A percentile compares a stretch with the other conserved stretches of the same genome.
phyloP scores from a whole-genome alignment of 2,888 invertebrate species.

The Cephus sareptanus region DNA sequence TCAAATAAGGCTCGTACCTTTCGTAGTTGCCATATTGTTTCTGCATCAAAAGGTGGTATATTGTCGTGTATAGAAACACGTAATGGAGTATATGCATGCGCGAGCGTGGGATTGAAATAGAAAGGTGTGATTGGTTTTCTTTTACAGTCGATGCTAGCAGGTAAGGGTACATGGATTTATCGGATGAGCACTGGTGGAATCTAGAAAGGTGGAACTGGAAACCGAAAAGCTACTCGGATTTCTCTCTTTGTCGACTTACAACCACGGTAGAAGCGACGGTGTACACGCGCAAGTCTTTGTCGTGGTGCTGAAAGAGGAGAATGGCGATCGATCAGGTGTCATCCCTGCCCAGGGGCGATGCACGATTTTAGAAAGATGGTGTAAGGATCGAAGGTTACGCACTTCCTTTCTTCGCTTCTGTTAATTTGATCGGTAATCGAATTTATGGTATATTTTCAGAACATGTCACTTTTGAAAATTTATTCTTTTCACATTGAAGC shows the following conservation, averaged over 20 bases:
- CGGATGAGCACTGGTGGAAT: neutral
- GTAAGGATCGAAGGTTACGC: constrained; percentile 3
- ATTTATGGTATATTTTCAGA: neutral
- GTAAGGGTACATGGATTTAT: neutral
- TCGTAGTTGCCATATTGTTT: neutral
- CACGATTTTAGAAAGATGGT: neutral
- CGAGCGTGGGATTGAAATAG: neutral
- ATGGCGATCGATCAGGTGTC: constrained; percentile 41
- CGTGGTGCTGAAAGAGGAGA: constrained; percentile 24
- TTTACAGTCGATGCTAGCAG: neutral
- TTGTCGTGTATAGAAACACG: neutral
- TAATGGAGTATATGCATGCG: neutral
- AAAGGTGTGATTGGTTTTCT: neutral
- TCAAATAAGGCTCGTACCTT: neutral
- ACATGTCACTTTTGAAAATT: neutral
- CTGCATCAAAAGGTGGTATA: neutral
- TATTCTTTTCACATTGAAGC: neutral
- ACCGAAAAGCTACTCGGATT: neutral
- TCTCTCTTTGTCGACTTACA: neutral
- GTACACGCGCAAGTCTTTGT: constrained; percentile 28
- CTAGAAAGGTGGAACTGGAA: neutral
- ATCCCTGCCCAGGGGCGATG: constrained; percentile 34
- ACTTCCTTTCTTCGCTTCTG: neutral
- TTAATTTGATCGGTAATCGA: neutral
- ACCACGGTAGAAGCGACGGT: constrained; percentile 8